Evolutionary conservation across 2,113 vertebrate species (phyloP), one percentile per base, ranked within the genome.

Genomic region (Ophiodon elongatus): DNA sequence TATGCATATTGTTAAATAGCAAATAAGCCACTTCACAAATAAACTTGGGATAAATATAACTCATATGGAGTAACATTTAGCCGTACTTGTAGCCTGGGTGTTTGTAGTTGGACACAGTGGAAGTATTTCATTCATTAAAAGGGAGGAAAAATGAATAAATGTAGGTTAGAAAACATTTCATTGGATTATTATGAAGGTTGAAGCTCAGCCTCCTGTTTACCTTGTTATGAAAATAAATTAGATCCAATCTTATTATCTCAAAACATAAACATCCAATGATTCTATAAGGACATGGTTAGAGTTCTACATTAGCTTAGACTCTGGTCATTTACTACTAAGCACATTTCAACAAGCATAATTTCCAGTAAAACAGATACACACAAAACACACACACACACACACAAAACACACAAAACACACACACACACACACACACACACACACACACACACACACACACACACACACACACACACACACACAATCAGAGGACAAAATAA

Each of bases 241-340:
- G 60, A 39, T 62, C 60, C 43, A 14, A 39, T 79, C 41, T 52
- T 59, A 80, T 72, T 64, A 77, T 84, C 54, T 25, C 19, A 41
- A 72, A 86, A 66, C 45, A 65, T 23, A 70, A 83, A 71, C n/a
- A n/a, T 50, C 27, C 33, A 54, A 21, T 57, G 66, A 80, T 78
- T 89, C 41, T 82, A 62, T 80, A 75, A 77, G 59, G 23, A 85
- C 75, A 54, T 43, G 81, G 76, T 88, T 79, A 83, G 72, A 76
- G 50, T 65, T 88, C 80, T 79, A 52, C 80, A 86, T 84, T 78
- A 73, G 71, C 7, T 0, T 39, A 52, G 39, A 54, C 33, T 72
- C 23, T 37, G 54, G 56, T 50, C 1, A 25, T 88, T 84, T 78
- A 68, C 82, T 82, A 79, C 17, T 7, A 54, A 76, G 45, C 37